Base-by-base conservation (phyloP, 2,888 invertebrate genomes). In the Ethmia dodecea region DNA sequence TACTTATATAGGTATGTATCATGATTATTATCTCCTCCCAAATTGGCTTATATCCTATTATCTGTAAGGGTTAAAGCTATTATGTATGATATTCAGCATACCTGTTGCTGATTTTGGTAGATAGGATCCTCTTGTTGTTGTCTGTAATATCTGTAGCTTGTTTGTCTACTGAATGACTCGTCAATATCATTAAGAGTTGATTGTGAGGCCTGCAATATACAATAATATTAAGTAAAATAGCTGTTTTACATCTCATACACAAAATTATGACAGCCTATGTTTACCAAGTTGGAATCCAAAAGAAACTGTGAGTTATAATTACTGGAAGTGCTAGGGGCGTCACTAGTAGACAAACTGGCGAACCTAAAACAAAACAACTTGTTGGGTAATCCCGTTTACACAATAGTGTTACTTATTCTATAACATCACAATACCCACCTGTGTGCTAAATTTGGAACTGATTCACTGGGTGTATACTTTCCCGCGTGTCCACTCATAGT, bases 401-500 rank as follows among this genome's bases (percentile, higher is more conserved):
- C 18, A 18, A 18, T 8, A 18, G 8, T 18, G 8, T 5, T 18
- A 18, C 5, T 18, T 18, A 18, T 5, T 5, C n/a, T 5, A 18
- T 18, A 18, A 18, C 18, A 5, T 37, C 28, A 35, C 11, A 18
- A 40, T 22, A 31, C 35, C 46, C 69, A 86, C 87, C 87, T 81
- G 48, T 86, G 76, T 27, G 87, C 83, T 60, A 87, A 73, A 66
- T 86, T 86, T 38, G 87, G 84, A 44, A 87, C 86, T 52, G 86
- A 86, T 66, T 87, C 86, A 74, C 86, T 93, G 1, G 93, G 93
- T 24, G 94, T 94, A 65, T 94, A 94, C 74, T 93, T 94, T 46
- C 93, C 94, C 59, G 93, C 93, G 67, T 94, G 93, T 31, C 93
- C 93, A 42, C 92, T 91, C 61, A 93, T 86, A 14, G 93, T 93